These are phyloP conservation scores for Hyppa rectilinea DNA, from an alignment of 2,888 invertebrate genomes.

Conservation along the genomic window DNA sequence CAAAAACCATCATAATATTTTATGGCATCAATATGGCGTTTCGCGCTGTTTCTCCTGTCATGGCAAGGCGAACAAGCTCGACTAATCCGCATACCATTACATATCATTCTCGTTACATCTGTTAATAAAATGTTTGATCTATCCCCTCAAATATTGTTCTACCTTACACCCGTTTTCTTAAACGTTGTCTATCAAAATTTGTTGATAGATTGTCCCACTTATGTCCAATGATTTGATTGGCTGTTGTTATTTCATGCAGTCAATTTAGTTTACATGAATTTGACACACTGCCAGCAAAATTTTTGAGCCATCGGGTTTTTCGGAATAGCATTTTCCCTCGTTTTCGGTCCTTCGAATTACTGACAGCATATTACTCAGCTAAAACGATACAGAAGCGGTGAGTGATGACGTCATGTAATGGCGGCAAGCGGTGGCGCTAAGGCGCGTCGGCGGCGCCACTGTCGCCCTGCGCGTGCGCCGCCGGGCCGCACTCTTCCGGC, in stretches of 20 bases:
- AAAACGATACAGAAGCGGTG: constrained; percentile 61
- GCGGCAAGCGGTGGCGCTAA: constrained; percentile 57
- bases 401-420: constrained; percentile 53
- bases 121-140: background rate
- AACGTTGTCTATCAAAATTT: background rate
- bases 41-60: constrained; percentile 16
- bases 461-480: constrained; percentile 37
- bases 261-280: background rate
- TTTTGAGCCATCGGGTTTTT: no score
- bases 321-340: background rate
- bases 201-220: background rate
- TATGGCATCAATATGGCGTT: constrained; percentile 51
- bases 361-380: constrained; percentile 39
- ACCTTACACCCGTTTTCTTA: background rate
- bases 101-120: background rate
- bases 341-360: background rate
- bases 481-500: constrained; percentile 80
- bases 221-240: background rate
- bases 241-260: background rate
- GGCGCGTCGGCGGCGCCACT: constrained; percentile 52
- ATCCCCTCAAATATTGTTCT: background rate
- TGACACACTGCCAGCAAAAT: background rate
- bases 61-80: background rate
- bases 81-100: background rate
- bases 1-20: background rate